Percentiles rank a stretch among this genome's conserved stretches.
Evolutionary conservation across 2,797 vertebrate species (phyloP).

Genomic region (Tragelaphus oryx): DNA sequence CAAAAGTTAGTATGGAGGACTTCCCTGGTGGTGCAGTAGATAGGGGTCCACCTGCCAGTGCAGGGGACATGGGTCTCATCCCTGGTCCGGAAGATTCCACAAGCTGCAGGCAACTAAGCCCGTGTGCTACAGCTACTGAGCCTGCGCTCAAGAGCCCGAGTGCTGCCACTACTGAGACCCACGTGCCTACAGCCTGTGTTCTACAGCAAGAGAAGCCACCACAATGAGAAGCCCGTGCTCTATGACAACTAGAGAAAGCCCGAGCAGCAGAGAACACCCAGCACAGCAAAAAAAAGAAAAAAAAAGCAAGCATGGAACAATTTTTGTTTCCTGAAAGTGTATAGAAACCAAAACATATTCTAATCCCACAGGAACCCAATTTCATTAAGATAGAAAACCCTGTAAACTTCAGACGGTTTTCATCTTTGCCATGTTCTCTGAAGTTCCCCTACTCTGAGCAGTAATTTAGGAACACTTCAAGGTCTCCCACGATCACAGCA

Average conservation of each 20-base stretch:
- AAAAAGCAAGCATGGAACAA: not conserved
- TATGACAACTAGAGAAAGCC: not conserved
- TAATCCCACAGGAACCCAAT: not conserved
- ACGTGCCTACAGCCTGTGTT: fast-evolving
- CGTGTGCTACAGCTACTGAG: not conserved
- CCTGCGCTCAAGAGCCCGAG: not conserved
- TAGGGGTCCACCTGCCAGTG: not conserved
- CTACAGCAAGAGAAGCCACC: not conserved
- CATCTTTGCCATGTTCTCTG: not conserved
- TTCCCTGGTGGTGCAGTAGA: not conserved
- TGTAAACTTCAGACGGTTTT: not conserved
- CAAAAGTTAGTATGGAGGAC: not conserved
- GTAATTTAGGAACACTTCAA: not conserved
- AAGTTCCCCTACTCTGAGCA: not conserved
- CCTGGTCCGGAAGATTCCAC: not conserved
- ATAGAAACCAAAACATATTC: not conserved
- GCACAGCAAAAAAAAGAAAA: not conserved
- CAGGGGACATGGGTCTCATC: not conserved
- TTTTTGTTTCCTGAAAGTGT: not conserved
- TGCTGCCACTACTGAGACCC: not conserved
- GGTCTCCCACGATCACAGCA: not conserved
- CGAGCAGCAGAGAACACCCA: not conserved
- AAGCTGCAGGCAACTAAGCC: not conserved
- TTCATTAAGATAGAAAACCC: not conserved
- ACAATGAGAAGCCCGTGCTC: fast-evolving